Evolutionary conservation across 2,888 invertebrate genomes (phyloP).

Genomic region (Margaritifera margaritifera): DNA sequence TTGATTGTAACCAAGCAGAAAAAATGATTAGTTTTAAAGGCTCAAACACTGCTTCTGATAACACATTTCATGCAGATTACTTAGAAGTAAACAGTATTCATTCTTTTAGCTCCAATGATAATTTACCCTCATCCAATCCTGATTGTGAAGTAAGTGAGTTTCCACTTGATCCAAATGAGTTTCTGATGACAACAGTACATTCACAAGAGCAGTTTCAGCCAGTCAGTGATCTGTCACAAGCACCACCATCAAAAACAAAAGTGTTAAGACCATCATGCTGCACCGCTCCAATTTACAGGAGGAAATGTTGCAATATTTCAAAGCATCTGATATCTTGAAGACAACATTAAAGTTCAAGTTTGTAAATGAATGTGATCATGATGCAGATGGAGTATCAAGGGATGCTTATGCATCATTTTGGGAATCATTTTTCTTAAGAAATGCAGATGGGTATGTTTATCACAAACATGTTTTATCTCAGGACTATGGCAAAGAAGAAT

Average conservation of each 20-base stretch:
- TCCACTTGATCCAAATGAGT: no score
- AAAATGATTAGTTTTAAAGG: no score
- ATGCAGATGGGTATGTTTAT: slow-evolving; percentile 15
- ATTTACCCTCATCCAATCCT: no score
- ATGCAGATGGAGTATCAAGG: slow-evolving; percentile 17
- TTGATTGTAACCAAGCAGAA: no score
- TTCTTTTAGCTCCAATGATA: no score
- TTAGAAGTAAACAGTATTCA: no score
- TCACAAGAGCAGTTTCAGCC: no score
- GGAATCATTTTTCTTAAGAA: slow-evolving; percentile 12
- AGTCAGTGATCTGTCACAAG: no score
- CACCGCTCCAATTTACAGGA: slow-evolving; percentile 5
- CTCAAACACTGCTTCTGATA: no score
- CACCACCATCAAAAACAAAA: not conserved
- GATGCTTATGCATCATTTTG: slow-evolving; percentile 23
- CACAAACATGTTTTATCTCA: slow-evolving; percentile 11
- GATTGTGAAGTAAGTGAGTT: no score
- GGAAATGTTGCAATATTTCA: slow-evolving; percentile 9
- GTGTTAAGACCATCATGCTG: slow-evolving; percentile 2
- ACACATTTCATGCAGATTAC: no score
- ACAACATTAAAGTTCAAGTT: slow-evolving; percentile 9
- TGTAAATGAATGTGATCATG: slow-evolving; percentile 14
- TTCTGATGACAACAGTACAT: no score
- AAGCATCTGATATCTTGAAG: slow-evolving; percentile 5
- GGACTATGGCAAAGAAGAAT: slow-evolving; percentile 13